Evolutionary conservation across 2,113 vertebrate species (phyloP).

Genomic region (Pelusios castaneus): DNA sequence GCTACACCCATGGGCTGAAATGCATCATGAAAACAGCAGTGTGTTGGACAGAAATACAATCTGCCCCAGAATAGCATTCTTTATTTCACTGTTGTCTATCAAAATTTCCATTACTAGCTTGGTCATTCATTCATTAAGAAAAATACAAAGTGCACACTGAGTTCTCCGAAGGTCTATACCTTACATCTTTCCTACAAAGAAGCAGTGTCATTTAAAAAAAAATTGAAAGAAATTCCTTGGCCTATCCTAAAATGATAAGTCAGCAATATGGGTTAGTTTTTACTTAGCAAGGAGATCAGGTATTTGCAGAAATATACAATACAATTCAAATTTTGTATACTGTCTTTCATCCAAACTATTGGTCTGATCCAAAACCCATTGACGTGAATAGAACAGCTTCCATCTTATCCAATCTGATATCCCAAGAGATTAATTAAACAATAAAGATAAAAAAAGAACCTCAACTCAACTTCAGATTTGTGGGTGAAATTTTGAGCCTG

Average conservation of each 20-base stretch:
- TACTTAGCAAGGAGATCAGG: neutral
- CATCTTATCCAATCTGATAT: neutral
- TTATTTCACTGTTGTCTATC: slow-evolving; percentile 32
- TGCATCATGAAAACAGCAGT: neutral
- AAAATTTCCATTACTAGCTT: slow-evolving; percentile 62
- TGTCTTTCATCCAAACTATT: neutral
- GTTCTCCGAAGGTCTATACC: neutral
- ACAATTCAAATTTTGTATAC: neutral
- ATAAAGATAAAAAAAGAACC: neutral
- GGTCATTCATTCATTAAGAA: slow-evolving; percentile 59
- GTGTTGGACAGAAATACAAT: slow-evolving; percentile 55
- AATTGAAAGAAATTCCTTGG: neutral
- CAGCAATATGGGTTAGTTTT: neutral
- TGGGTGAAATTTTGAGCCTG: neutral
- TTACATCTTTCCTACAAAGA: neutral
- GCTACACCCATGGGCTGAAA: neutral
- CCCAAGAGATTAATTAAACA: neutral
- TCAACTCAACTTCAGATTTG: neutral
- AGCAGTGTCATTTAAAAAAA: neutral
- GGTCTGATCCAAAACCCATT: neutral
- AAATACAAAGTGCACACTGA: neutral
- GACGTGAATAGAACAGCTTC: neutral
- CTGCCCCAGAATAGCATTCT: slow-evolving; percentile 32
- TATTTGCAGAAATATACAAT: neutral
- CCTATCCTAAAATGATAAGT: neutral